A percentile compares a stretch with the other conserved stretches of the same genome.
These are phyloP conservation scores for Taphrorychus bicolor DNA, from an alignment of 2,888 invertebrate genomes.

Conservation along the genomic window DNA sequence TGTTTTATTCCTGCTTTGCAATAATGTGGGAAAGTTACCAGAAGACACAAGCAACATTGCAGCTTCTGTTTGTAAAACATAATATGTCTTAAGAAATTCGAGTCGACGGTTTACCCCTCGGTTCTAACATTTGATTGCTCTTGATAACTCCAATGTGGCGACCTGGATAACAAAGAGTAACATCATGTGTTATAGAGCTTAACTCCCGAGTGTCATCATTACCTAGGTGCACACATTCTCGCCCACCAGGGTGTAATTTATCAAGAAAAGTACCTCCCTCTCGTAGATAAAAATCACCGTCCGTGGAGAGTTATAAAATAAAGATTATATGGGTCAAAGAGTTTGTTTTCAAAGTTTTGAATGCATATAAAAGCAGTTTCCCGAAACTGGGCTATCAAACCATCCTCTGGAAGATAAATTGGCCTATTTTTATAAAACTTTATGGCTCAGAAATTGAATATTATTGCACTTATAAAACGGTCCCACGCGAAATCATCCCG, in stretches of 20 bases:
- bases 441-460: constrained; percentile 14
- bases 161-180: no score
- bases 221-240: background rate
- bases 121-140: no score
- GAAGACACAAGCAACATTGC: no score
- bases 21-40: no score
- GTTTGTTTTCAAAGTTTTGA: constrained; percentile 40
- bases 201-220: background rate
- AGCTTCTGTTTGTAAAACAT: no score
- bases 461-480: constrained; percentile 4
- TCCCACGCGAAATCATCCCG: constrained; percentile 1
- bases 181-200: background rate
- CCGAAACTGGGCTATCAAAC: constrained; percentile 31
- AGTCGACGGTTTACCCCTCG: no score
- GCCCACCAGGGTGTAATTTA: background rate
- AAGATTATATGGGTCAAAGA: constrained; percentile 40
- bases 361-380: constrained; percentile 37
- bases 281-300: background rate
- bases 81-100: no score
- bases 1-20: no score
- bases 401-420: constrained; percentile 28
- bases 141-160: no score
- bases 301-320: constrained; percentile 31
- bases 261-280: constrained; percentile 2
- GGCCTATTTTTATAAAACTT: constrained; percentile 27